Conservation (phyloP, 2,113 vertebrate species). For the Acanthochromis polyacanthus region DNA sequence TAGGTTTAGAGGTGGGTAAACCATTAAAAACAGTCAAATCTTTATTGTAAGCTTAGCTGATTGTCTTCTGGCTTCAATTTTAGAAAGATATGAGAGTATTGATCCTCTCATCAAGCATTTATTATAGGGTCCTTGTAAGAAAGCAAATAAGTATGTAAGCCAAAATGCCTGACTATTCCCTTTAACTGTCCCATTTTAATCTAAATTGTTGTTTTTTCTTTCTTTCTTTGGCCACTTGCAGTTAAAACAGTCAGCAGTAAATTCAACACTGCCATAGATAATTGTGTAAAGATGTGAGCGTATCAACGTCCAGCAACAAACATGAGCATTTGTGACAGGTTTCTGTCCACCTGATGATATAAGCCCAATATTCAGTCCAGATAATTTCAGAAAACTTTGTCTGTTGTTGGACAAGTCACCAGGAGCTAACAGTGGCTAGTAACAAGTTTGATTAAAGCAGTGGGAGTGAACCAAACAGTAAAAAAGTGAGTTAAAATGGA, state of each 20-base stretch:
- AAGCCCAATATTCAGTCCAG: no score
- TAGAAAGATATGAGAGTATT: background rate
- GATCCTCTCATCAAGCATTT: background rate
- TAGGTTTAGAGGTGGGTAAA: no score
- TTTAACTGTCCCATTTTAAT: background rate
- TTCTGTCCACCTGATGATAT: no score
- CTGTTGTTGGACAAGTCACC: no score
- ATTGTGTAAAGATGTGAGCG: no score
- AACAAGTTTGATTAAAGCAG: no score
- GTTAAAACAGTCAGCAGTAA: background rate
- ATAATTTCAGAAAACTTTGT: no score
- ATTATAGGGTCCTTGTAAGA: background rate
- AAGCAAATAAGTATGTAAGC: background rate
- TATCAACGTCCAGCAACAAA: no score
- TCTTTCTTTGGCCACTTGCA: background rate
- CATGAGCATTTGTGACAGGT: no score
- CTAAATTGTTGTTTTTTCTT: background rate
- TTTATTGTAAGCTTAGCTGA: background rate
- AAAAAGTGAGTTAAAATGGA: background rate
- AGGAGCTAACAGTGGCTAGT: no score
- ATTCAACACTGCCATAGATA: background rate
- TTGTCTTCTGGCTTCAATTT: background rate
- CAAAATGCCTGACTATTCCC: background rate
- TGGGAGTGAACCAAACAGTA: slow-evolving; percentile 8
- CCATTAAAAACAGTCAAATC: background rate